Percentiles rank a stretch among this genome's conserved stretches.
Evolutionary conservation across 1,140 invertebrate species (phyloP).

Genomic region (Brachystomella parvula): DNA sequence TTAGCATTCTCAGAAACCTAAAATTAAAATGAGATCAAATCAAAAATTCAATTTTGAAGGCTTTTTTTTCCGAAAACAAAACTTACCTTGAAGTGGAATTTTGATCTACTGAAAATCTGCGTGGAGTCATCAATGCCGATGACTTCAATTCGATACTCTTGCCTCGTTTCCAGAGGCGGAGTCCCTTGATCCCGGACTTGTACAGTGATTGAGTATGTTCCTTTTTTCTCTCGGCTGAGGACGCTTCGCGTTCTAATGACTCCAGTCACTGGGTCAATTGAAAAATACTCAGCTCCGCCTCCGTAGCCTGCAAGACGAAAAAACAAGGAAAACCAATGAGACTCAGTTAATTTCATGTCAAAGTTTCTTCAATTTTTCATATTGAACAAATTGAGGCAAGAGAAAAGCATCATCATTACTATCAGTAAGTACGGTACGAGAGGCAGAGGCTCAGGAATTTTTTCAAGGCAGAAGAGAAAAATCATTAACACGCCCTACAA

Average conservation of each 20-base stretch:
- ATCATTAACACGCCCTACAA: too few relatives aligned
- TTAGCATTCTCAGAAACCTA: slow-evolving; percentile 67
- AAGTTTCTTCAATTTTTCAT: neutral
- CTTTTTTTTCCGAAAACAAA: neutral
- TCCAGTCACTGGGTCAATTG: slow-evolving; percentile 74
- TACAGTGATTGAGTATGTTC: slow-evolving; percentile 74
- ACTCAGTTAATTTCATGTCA: neutral
- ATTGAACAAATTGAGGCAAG: too few relatives aligned
- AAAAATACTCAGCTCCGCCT: slow-evolving; percentile 69
- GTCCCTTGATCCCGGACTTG: slow-evolving; percentile 76
- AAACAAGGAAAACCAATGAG: slow-evolving; percentile 14
- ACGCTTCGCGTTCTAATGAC: slow-evolving; percentile 76
- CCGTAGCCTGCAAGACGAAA: slow-evolving; percentile 21
- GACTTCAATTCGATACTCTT: slow-evolving; percentile 74
- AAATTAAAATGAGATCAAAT: slow-evolving; percentile 31
- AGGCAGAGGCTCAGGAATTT: too few relatives aligned
- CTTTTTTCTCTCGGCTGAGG: slow-evolving; percentile 81
- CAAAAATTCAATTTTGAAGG: slow-evolving; percentile 12
- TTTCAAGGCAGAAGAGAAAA: too few relatives aligned
- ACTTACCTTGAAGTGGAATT: slow-evolving; percentile 72
- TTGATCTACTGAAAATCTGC: slow-evolving; percentile 82
- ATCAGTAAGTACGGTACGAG: too few relatives aligned
- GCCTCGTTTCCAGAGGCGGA: slow-evolving; percentile 68
- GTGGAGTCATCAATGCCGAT: slow-evolving; percentile 82
- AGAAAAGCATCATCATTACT: too few relatives aligned